These are phyloP conservation scores for Zaprionus bogoriensis DNA, from an alignment of 2,888 invertebrate genomes.

Conservation along the genomic window DNA sequence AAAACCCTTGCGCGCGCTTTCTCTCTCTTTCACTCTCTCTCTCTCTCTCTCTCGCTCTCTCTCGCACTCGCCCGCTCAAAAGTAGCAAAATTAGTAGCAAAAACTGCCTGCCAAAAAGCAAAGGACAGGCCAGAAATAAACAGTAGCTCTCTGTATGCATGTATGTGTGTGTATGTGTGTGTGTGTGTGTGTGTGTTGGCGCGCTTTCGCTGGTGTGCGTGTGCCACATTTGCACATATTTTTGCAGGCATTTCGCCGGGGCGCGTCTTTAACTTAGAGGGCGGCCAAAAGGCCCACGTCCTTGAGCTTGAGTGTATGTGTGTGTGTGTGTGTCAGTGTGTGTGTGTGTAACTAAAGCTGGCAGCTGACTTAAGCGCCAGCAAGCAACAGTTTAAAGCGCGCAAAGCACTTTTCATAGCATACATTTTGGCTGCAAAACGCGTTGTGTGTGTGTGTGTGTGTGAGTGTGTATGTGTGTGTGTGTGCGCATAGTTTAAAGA, in stretches of 20 bases:
- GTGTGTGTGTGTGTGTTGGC: constrained; percentile 23
- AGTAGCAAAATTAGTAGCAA: constrained; percentile 61
- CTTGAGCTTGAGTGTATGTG: constrained; percentile 52
- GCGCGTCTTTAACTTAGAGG: constrained; percentile 60
- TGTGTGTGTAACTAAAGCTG: constrained; percentile 27
- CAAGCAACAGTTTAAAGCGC: constrained; percentile 60
- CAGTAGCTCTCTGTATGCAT: background rate
- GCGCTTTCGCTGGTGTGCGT: too few species aligned
- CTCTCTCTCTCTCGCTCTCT: background rate
- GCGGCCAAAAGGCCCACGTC: constrained; percentile 45
- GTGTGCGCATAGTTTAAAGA: constrained; percentile 41
- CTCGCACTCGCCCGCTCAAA: constrained; percentile 20
- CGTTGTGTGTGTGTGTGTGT: background rate
- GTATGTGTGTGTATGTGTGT: background rate
- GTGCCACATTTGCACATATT: constrained; percentile 30
- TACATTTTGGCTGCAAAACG: constrained; percentile 23
- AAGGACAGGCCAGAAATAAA: constrained; percentile 1
- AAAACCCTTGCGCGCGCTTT: constrained; percentile 4
- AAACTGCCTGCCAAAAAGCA: constrained; percentile 43
- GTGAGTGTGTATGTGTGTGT: constrained; percentile 21
- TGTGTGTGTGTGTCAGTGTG: background rate
- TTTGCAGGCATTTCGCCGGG: constrained; percentile 38
- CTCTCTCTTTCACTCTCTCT: background rate
- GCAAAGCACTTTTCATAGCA: constrained; percentile 20
- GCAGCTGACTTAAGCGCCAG: constrained; percentile 24